Base-by-base conservation (phyloP, 1,140 invertebrate genomes). In the Trichonephila clavipes region DNA sequence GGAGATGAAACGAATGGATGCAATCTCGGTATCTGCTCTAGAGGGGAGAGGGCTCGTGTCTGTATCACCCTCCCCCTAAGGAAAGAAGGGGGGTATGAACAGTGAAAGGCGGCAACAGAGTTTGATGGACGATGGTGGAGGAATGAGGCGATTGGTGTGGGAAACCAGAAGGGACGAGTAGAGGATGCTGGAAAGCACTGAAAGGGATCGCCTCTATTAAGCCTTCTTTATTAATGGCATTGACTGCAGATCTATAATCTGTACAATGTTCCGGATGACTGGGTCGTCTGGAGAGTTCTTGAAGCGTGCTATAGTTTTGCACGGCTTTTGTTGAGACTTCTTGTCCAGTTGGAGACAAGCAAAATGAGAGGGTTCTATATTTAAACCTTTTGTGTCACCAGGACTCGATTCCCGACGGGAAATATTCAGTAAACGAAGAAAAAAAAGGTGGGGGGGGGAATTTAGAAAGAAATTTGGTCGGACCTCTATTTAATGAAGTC, bases 111-210 rank as follows among this genome's bases (percentile, higher is more conserved):
- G 64, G 88, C 40, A 64, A 89, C 62, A 58, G 28, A 34, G 40
- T 69, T 69, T 89, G 88, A 89, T 89, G 88, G 88, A 89, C 88
- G 88, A 89, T 58, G 40, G 28, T 8, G 88, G 64, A 58, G 62
- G 86, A 64, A 88, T 34, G 59, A 88, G 86, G 34, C 86, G 88
- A 89, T 89, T 69, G 62, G 88, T 89, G 88, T 72, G 88, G 88
- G 66, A 89, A 59, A 89, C 64, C 88, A 89, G 64, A 72, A 44
- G 44, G 34, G 34, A 24, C 61, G 21, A 59, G 18, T 51, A 10
- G 7, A 28, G 85, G 69, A 72, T 24, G 69, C 14, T 72, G 61
- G 28, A 86, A 82, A 82, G 81, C 44, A 24, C 34, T 82, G 81
- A 85, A 85, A 85, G 28, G 69, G 69, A 24, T 72, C 69, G 28